Percentiles rank a stretch among this genome's conserved stretches.
phyloP scores from a whole-genome alignment of 2,113 vertebrate genomes.

The Corythornis madagascariensis region DNA sequence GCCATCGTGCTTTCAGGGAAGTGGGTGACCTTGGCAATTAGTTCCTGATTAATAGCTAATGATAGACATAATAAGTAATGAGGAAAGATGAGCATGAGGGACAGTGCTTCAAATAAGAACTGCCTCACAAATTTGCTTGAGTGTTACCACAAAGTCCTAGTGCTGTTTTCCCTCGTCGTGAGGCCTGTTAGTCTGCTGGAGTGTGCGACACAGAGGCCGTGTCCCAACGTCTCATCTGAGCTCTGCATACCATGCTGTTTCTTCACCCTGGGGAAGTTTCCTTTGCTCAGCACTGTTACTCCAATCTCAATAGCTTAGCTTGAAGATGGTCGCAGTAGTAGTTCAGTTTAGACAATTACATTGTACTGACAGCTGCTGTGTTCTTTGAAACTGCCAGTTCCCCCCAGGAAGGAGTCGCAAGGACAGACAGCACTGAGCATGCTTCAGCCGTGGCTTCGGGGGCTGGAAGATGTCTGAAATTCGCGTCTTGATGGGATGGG shows the following conservation, averaged over 20 bases:
- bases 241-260: background rate
- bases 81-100: background rate
- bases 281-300: background rate
- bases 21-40: background rate
- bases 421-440: background rate
- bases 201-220: fast-evolving
- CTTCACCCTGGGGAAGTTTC: background rate
- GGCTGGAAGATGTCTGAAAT: conserved; percentile 14
- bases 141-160: background rate
- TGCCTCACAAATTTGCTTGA: background rate
- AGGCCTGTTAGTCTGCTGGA: background rate
- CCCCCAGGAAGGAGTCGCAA: background rate
- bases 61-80: background rate
- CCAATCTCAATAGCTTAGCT: background rate
- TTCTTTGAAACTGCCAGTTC: background rate
- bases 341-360: background rate
- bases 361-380: background rate
- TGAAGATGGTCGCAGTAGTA: background rate
- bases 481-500: background rate
- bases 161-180: background rate
- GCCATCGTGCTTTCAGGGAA: background rate
- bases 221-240: background rate
- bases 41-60: background rate
- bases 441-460: background rate
- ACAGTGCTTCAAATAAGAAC: background rate